phyloP scores from a whole-genome alignment of 2,797 vertebrate genomes.

The Bucorvus abyssinicus region DNA sequence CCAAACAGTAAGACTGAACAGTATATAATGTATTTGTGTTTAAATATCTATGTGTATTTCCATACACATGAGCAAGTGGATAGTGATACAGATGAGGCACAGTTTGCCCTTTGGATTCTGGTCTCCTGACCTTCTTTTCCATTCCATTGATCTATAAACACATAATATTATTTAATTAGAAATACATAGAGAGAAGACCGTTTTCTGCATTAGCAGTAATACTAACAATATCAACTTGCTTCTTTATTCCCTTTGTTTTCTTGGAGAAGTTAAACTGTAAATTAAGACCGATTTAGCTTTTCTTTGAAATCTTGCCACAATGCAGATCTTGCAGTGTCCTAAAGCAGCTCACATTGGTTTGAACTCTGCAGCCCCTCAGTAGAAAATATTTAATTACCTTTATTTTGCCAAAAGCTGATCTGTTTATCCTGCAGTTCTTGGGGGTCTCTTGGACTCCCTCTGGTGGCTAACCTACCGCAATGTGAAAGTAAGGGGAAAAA shows the following conservation, averaged over 20 bases:
- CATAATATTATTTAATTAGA: not conserved
- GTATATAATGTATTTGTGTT: not conserved
- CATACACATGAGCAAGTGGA: not conserved
- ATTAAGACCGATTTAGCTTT: not conserved
- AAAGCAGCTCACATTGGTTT: not conserved
- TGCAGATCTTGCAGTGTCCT: not conserved
- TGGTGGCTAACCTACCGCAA: slow-evolving; percentile 16
- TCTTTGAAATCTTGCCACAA: not conserved
- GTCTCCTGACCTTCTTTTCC: not conserved
- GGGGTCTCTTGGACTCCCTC: slow-evolving; percentile 60
- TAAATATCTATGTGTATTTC: not conserved
- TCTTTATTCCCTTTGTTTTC: slow-evolving; percentile 11
- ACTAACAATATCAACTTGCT: not conserved
- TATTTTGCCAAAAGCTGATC: slow-evolving; percentile 13
- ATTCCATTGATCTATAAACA: not conserved
- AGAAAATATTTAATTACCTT: slow-evolving; percentile 44
- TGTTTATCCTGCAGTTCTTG: slow-evolving; percentile 9
- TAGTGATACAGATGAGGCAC: not conserved
- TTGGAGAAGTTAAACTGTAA: not conserved
- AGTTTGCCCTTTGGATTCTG: not conserved
- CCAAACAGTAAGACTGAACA: not conserved
- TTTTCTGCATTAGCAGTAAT: not conserved
- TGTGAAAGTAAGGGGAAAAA: not conserved
- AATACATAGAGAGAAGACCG: not conserved
- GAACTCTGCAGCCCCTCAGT: not conserved